Evolutionary conservation across 2,113 vertebrate species (phyloP).

Genomic region (Pterophyllum scalare): DNA sequence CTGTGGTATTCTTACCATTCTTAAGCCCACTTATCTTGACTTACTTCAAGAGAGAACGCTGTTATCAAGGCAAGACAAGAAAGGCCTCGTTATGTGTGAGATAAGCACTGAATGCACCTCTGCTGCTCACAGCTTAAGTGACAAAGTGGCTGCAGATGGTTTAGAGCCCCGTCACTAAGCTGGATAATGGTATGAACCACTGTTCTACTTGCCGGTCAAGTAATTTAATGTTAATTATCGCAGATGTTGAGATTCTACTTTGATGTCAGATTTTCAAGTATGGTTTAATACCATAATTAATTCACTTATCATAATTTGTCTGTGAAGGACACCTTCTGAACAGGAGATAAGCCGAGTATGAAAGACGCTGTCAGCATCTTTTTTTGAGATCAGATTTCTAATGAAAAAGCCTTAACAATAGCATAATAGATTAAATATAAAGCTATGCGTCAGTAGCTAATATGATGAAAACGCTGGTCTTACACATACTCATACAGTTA

Average conservation of each 20-base stretch:
- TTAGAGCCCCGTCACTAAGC: conserved; percentile 20
- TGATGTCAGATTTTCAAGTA: conserved; percentile 9
- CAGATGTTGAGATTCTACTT: conserved; percentile 26
- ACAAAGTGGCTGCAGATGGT: conserved; percentile 37
- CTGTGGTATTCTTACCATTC: not conserved
- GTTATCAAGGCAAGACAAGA: not conserved
- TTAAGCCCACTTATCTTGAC: not conserved
- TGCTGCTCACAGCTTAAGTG: not conserved
- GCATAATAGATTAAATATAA: not conserved
- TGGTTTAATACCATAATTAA: not conserved
- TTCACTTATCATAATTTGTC: not conserved
- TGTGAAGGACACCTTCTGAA: conserved; percentile 8
- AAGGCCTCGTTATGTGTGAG: not conserved
- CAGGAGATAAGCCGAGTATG: not conserved
- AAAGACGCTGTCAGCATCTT: not conserved
- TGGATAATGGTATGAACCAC: conserved; percentile 7
- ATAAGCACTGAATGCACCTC: conserved; percentile 2
- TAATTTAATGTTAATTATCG: conserved; percentile 21
- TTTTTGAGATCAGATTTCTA: not conserved
- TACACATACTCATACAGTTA: not conserved
- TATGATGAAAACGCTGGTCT: too few relatives aligned
- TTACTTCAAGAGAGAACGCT: not conserved
- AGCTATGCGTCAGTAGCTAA: not conserved
- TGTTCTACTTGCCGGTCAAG: conserved; percentile 12
- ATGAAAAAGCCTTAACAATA: not conserved